These are phyloP conservation scores for Pteria penguin DNA, from an alignment of 2,888 invertebrate species.

Conservation along the genomic window DNA sequence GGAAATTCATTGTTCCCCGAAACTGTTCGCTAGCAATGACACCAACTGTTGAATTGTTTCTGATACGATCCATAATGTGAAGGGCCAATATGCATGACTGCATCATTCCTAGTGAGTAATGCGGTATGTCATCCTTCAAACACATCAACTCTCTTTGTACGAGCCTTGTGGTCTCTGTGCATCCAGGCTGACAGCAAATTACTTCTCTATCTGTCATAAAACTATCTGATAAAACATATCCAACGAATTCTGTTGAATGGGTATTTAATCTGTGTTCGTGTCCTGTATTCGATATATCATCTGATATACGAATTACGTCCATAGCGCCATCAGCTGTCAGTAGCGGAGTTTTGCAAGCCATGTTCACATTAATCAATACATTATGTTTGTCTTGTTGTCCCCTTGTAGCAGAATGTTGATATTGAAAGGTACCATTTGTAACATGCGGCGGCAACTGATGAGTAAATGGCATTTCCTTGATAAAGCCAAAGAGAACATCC, in stretches of 20 bases:
- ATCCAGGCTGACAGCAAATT: neutral
- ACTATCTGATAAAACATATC: no score
- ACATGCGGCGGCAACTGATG: neutral
- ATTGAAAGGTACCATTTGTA: no score
- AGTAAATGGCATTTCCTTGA: neutral
- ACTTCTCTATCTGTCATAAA: slow-evolving; percentile 9
- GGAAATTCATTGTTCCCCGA: neutral
- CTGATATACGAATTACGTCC: no score
- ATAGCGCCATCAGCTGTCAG: no score
- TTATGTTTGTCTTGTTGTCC: no score
- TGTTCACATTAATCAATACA: no score
- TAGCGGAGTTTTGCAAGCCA: no score
- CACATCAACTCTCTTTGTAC: neutral
- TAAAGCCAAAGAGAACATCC: neutral
- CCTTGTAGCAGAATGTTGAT: no score
- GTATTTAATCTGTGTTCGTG: no score
- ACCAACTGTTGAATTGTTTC: neutral
- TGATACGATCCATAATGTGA: slow-evolving; percentile 4
- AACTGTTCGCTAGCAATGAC: neutral
- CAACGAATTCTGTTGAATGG: no score
- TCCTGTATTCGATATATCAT: no score
- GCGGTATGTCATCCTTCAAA: neutral
- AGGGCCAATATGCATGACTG: slow-evolving; percentile 5
- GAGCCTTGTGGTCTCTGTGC: neutral
- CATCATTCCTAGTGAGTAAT: neutral